Evolutionary conservation across 2,888 invertebrate genomes (phyloP).

Genomic region (Muscina levida): DNA sequence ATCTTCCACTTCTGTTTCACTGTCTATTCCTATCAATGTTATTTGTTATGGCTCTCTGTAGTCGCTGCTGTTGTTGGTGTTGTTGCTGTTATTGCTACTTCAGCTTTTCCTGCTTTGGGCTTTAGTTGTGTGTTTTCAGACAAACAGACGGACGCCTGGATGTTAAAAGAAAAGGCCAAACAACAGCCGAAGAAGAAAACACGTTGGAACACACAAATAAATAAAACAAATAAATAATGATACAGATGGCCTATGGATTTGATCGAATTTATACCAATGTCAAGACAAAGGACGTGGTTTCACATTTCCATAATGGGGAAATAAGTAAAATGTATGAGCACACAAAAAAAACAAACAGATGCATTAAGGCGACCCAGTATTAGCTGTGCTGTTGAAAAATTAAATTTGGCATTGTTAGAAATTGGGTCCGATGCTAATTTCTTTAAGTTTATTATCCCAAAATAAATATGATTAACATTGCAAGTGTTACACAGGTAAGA

Average conservation of each 20-base stretch:
- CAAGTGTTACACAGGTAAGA: too few species aligned
- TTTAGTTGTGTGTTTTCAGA: too few species aligned
- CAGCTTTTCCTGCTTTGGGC: not conserved
- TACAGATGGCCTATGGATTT: constrained; percentile 52
- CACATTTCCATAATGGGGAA: too few species aligned
- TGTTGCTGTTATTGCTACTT: constrained; percentile 16
- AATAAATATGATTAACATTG: too few species aligned
- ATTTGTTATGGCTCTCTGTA: too few species aligned
- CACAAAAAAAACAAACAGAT: not conserved
- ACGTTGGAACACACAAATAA: constrained; percentile 24
- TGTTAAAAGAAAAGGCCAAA: not conserved
- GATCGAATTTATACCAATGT: constrained; percentile 24
- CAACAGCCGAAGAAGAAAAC: not conserved
- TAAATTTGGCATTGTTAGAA: too few species aligned
- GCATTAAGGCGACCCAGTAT: too few species aligned
- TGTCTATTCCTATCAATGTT: not conserved
- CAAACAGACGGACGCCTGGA: not conserved
- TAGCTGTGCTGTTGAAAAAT: too few species aligned
- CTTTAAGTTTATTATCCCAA: too few species aligned
- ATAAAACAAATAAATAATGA: constrained; percentile 46
- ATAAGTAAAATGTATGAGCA: not conserved
- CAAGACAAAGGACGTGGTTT: not conserved
- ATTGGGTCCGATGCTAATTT: too few species aligned
- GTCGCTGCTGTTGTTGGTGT: not conserved
- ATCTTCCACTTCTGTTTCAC: constrained; percentile 13